These are phyloP conservation scores for Heliangelus exortis DNA, from an alignment of 2,797 vertebrate species.

Conservation along the genomic window DNA sequence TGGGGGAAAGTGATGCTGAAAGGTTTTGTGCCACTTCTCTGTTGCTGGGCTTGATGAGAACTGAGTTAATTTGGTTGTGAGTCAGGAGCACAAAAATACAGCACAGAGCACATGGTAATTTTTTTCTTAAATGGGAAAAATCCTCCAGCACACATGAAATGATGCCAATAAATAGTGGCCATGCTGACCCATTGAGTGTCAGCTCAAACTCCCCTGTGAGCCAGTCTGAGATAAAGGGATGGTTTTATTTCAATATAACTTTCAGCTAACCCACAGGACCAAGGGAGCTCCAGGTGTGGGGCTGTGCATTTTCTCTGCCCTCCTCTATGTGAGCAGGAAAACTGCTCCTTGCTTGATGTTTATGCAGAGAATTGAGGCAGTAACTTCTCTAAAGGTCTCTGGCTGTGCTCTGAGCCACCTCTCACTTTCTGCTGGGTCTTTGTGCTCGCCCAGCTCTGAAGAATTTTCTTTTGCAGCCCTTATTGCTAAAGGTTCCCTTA, in stretches of 20 bases:
- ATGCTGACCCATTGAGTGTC: accelerated
- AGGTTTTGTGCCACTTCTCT: background rate
- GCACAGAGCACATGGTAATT: background rate
- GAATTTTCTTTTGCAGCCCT: background rate
- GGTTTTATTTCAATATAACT: background rate
- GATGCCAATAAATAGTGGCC: accelerated
- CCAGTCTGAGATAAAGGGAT: background rate
- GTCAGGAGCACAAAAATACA: background rate
- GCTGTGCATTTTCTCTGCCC: background rate
- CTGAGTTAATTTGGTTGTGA: background rate
- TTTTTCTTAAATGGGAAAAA: background rate
- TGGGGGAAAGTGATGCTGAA: background rate
- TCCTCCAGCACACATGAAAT: background rate
- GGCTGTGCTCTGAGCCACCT: background rate
- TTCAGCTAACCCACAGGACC: background rate
- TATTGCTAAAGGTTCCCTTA: background rate
- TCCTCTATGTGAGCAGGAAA: accelerated
- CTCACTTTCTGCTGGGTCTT: background rate
- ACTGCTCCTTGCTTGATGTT: background rate
- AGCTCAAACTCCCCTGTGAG: background rate
- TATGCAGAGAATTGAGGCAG: background rate
- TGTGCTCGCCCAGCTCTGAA: background rate
- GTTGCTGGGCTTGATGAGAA: background rate
- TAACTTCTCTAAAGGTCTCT: background rate
- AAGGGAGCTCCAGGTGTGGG: background rate